Percentiles rank a stretch among this genome's conserved stretches.
Evolutionary conservation across 2,888 invertebrate species (phyloP).

Genomic region (Rhogogaster chlorosoma): DNA sequence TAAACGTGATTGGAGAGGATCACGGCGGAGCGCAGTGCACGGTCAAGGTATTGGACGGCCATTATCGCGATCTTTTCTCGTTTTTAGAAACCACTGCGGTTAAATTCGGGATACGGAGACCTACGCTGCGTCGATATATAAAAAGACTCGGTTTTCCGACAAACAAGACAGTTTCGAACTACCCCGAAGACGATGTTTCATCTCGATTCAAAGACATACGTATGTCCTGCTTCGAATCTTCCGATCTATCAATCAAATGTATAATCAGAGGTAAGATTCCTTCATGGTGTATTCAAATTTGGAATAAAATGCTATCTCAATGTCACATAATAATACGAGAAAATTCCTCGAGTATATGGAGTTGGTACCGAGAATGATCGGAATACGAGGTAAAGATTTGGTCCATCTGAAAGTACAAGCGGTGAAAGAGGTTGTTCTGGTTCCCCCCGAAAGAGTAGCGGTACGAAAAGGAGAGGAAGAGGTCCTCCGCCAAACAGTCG

Average conservation of each 20-base stretch:
- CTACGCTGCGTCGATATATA: background rate
- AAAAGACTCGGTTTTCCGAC: background rate
- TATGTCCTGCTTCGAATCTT: too few relatives aligned
- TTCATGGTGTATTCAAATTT: too few relatives aligned
- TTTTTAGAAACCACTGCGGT: slow-evolving; percentile 17
- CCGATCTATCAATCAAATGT: too few relatives aligned
- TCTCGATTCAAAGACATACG: background rate
- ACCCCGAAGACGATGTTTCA: background rate
- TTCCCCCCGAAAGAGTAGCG: background rate
- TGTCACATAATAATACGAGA: background rate
- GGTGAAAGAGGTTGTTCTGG: slow-evolving; percentile 9
- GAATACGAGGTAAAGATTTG: slow-evolving; percentile 6
- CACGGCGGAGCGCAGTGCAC: slow-evolving; percentile 1
- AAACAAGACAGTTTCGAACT: background rate
- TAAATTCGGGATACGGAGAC: background rate
- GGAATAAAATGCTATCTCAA: background rate
- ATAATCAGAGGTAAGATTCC: too few relatives aligned
- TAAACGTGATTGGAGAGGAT: slow-evolving; percentile 49
- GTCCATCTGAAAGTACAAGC: slow-evolving; percentile 4
- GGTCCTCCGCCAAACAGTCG: slow-evolving; percentile 27
- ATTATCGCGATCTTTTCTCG: slow-evolving; percentile 46
- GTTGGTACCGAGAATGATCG: background rate
- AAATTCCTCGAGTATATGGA: background rate
- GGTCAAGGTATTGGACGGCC: slow-evolving; percentile 26
- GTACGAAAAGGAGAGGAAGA: background rate